These are phyloP conservation scores for Drosophila mettleri DNA, from an alignment of 2,888 invertebrate species.

Conservation along the genomic window DNA sequence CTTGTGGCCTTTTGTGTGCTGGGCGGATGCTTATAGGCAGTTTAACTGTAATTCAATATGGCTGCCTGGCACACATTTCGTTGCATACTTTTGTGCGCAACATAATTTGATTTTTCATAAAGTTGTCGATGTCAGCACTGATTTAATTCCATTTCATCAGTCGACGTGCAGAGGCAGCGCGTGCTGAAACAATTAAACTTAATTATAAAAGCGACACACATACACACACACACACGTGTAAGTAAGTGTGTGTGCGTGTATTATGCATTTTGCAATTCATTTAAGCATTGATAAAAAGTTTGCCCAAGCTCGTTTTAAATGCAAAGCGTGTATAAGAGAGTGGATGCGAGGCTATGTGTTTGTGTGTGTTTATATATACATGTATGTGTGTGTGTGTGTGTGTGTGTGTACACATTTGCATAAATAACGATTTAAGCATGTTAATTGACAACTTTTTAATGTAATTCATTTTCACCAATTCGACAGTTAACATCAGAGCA, in stretches of 20 bases:
- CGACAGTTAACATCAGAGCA: conserved; percentile 25
- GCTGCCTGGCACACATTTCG: conserved; percentile 54
- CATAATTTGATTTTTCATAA: conserved; percentile 76
- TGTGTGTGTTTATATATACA: conserved; percentile 3
- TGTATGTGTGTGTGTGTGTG: neutral
- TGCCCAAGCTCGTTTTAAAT: conserved; percentile 49
- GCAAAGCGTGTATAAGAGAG: neutral
- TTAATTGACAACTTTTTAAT: conserved; percentile 77
- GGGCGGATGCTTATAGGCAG: conserved; percentile 60
- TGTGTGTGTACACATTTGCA: conserved; percentile 26
- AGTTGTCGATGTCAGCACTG: conserved; percentile 77
- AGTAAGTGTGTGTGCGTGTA: conserved; percentile 6
- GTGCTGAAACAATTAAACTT: conserved; percentile 79
- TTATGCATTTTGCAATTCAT: conserved; percentile 48
- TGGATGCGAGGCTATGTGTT: neutral
- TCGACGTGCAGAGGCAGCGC: conserved; percentile 33
- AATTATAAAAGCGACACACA: conserved; percentile 62
- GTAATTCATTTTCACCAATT: conserved; percentile 56
- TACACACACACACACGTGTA: conserved; percentile 7
- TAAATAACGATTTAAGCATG: conserved; percentile 61
- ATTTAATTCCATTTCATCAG: conserved; percentile 75
- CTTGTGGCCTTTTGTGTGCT: conserved; percentile 25
- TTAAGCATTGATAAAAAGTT: conserved; percentile 69
- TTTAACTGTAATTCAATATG: conserved; percentile 77
- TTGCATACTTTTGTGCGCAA: conserved; percentile 62